These are phyloP conservation scores for Caenorhabditis imperialis DNA, from an alignment of 2,888 invertebrate genomes.

Conservation along the genomic window DNA sequence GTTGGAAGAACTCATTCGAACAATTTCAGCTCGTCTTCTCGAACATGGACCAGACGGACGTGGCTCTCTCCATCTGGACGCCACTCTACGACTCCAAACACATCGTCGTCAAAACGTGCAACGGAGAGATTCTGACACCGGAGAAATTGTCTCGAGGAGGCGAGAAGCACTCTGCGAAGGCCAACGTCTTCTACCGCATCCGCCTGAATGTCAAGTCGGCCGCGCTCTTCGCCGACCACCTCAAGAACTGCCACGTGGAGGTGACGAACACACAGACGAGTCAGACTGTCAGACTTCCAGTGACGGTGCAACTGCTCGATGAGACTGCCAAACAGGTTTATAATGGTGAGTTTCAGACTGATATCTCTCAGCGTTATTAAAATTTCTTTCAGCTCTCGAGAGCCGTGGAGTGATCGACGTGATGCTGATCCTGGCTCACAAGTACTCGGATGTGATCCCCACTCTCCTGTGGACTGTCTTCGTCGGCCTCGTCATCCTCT, in stretches of 20 bases:
- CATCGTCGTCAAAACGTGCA: conserved; percentile 48
- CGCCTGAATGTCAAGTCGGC: conserved; percentile 60
- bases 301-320: conserved; percentile 61
- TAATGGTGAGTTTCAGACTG: conserved; percentile 55
- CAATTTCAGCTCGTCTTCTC: conserved; percentile 56
- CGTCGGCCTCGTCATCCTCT: conserved; percentile 38
- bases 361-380: too few species aligned
- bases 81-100: conserved; percentile 49
- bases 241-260: conserved; percentile 49
- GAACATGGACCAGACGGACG: conserved; percentile 42
- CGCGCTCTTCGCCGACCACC: conserved; percentile 52
- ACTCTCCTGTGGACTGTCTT: conserved; percentile 56
- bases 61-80: conserved; percentile 46
- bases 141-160: conserved; percentile 1
- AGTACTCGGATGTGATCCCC: conserved; percentile 55
- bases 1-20: too few species aligned
- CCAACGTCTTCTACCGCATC: conserved; percentile 55
- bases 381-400: conserved; percentile 61
- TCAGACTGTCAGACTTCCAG: conserved; percentile 56
- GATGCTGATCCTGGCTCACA: conserved; percentile 54
- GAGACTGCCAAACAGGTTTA: conserved; percentile 62
- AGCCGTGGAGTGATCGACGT: conserved; percentile 61
- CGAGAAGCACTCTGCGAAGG: conserved; percentile 42
- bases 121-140: conserved; percentile 55
- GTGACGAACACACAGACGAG: conserved; percentile 57